Evolutionary conservation across 2,888 invertebrate species (phyloP).

Genomic region (Ernsta delagoae): DNA sequence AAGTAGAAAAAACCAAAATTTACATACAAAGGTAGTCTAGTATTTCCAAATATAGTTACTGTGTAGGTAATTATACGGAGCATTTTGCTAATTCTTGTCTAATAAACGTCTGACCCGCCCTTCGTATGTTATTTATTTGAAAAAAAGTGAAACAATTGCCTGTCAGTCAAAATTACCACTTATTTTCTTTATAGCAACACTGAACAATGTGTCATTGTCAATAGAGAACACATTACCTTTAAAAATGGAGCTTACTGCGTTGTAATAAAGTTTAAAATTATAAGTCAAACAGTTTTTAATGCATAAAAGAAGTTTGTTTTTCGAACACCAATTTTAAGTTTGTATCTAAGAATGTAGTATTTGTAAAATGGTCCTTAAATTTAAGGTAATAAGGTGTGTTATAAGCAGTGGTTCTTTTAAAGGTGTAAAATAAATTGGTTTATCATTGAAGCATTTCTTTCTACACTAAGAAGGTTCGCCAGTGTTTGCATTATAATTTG

Average conservation of each 20-base stretch:
- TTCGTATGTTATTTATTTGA: slow-evolving; percentile 39
- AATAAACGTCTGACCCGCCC: slow-evolving; percentile 36
- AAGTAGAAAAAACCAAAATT: slow-evolving; percentile 1
- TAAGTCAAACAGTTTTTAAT: neutral
- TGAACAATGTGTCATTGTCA: neutral
- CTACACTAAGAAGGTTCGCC: slow-evolving; percentile 28
- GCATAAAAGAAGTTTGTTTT: slow-evolving; percentile 2
- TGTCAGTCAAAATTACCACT: slow-evolving; percentile 32
- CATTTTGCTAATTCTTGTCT: slow-evolving; percentile 30
- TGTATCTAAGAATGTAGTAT: neutral
- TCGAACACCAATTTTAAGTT: slow-evolving; percentile 1
- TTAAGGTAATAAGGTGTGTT: neutral
- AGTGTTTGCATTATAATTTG: slow-evolving; percentile 34
- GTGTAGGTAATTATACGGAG: neutral
- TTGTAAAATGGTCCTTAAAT: neutral
- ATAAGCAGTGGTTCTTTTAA: neutral
- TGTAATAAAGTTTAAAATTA: neutral
- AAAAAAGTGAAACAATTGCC: slow-evolving; percentile 33
- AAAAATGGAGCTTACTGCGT: neutral
- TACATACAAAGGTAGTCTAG: slow-evolving; percentile 9
- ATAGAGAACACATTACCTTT: too few species aligned
- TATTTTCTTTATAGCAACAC: slow-evolving; percentile 23
- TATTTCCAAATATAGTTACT: slow-evolving; percentile 17
- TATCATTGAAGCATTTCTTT: slow-evolving; percentile 25
- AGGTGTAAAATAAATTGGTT: slow-evolving; percentile 5